Percentiles rank a stretch among this genome's conserved stretches.
These are phyloP conservation scores for Mesocentrotus franciscanus DNA, from an alignment of 53 echinoderm and acorn worm genomes.

Conservation along the genomic window DNA sequence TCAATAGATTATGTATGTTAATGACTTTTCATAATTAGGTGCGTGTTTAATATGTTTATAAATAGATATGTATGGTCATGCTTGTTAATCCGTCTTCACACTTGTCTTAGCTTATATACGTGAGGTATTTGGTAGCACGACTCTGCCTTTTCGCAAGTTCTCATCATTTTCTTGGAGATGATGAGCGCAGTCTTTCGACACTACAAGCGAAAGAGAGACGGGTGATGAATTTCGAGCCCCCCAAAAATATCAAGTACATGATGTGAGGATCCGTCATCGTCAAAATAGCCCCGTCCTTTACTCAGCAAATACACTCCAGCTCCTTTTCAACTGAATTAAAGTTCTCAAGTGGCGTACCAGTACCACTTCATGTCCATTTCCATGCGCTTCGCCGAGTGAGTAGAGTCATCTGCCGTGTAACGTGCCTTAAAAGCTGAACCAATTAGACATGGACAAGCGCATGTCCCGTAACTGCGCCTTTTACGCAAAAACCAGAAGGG, in stretches of 20 bases:
- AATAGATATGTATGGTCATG: neutral
- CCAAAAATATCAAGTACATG: slow-evolving; percentile 42
- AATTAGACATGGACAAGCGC: slow-evolving; percentile 51
- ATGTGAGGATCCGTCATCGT: slow-evolving; percentile 57
- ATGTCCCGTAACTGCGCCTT: slow-evolving; percentile 31
- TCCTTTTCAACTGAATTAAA: slow-evolving; percentile 53
- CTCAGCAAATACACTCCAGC: slow-evolving; percentile 45
- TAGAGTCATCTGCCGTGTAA: slow-evolving; percentile 12
- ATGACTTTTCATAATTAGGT: neutral
- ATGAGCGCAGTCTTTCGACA: neutral
- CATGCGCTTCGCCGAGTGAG: neutral
- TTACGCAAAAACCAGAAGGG: slow-evolving; percentile 23
- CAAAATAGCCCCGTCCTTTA: slow-evolving; percentile 57
- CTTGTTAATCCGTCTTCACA: neutral
- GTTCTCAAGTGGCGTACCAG: slow-evolving; percentile 50
- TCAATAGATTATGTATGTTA: neutral
- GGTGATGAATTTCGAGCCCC: neutral
- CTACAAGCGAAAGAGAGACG: neutral
- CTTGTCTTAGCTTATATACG: neutral
- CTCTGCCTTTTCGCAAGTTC: neutral
- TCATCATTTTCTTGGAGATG: slow-evolving; percentile 27
- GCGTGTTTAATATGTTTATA: neutral
- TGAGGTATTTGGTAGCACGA: neutral
- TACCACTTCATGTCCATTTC: slow-evolving; percentile 50
- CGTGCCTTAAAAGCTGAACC: slow-evolving; percentile 29